phyloP scores from a whole-genome alignment of 2,113 vertebrate genomes.

The Platichthys flesus region DNA sequence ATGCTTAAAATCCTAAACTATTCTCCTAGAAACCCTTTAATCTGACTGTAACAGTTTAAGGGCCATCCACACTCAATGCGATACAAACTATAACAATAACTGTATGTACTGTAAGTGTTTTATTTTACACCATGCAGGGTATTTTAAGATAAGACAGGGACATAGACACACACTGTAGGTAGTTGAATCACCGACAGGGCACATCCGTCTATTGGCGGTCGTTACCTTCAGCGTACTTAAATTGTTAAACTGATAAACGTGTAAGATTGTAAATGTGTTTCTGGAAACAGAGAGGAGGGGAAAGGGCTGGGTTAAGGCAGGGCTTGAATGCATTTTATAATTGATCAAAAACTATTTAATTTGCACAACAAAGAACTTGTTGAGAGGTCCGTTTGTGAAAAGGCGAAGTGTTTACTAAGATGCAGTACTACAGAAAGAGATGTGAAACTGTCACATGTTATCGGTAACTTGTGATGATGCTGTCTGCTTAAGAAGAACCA shows the following conservation, averaged over 20 bases:
- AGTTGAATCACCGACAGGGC: no score
- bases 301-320: not conserved
- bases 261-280: not conserved
- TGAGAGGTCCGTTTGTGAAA: not conserved
- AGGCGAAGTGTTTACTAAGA: not conserved
- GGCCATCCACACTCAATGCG: no score
- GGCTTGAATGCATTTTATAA: not conserved
- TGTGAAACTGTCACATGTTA: not conserved
- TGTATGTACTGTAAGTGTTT: not conserved
- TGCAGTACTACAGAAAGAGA: not conserved
- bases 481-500: no score
- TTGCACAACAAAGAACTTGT: not conserved
- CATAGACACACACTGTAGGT: no score
- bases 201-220: not conserved
- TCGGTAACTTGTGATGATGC: no score
- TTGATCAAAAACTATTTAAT: not conserved
- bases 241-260: not conserved
- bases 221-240: not conserved
- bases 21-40: conserved; percentile 47
- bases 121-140: not conserved
- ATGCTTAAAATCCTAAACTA: not conserved
- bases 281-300: not conserved
- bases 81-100: no score
- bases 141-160: not conserved
- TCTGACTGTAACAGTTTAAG: conserved; percentile 6